These are phyloP conservation scores for Misgurnus mizolepis DNA, from an alignment of 2,113 vertebrate species.

Conservation along the genomic window DNA sequence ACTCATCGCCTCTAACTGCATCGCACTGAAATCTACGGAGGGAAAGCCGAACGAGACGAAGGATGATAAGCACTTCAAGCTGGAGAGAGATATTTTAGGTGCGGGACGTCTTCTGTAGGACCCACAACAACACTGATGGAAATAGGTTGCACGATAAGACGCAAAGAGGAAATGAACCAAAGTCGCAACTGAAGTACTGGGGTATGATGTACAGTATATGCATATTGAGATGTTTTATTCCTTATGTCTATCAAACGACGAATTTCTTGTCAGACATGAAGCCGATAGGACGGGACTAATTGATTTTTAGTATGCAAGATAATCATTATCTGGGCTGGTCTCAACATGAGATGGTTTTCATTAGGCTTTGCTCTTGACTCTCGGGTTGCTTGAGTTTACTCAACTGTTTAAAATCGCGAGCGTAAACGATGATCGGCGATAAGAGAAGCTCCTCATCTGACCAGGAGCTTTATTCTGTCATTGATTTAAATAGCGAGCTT, in stretches of 20 bases:
- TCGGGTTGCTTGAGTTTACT: no score
- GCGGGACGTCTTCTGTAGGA: not conserved
- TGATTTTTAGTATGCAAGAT: not conserved
- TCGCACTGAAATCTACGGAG: not conserved
- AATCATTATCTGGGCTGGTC: not conserved
- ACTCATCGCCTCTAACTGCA: constrained; percentile 4
- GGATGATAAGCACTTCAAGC: not conserved
- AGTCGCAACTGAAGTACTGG: constrained; percentile 10
- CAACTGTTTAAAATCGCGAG: no score
- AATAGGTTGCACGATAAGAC: not conserved
- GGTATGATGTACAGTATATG: not conserved
- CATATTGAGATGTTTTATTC: not conserved
- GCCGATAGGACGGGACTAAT: not conserved
- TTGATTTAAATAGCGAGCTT: no score
- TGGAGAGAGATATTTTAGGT: not conserved
- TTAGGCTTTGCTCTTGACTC: no score
- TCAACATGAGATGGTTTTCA: not conserved
- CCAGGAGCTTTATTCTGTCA: no score
- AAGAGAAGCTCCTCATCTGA: no score
- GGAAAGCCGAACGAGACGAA: constrained; percentile 12
- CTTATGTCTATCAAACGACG: not conserved
- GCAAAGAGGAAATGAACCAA: constrained; percentile 18
- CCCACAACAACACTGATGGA: not conserved
- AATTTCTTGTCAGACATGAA: no score
- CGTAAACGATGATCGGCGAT: not conserved